Percentiles rank a stretch among this genome's conserved stretches.
These are phyloP conservation scores for Ammodytes dubius DNA, from an alignment of 2,113 vertebrate species.

Conservation along the genomic window DNA sequence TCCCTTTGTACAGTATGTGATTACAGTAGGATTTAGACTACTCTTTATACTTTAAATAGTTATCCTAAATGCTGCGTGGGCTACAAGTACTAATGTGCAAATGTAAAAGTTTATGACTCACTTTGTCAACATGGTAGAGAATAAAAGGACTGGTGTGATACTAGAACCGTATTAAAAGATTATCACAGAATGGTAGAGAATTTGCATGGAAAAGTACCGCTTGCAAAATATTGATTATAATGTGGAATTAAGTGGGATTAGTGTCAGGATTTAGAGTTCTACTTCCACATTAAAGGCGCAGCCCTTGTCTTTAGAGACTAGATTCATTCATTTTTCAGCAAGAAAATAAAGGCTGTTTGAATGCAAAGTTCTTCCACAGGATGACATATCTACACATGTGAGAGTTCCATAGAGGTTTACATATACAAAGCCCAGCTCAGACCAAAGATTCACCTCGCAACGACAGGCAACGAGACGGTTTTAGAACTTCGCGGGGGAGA, in stretches of 20 bases:
- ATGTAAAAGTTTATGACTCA: conserved; percentile 60
- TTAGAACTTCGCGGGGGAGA: no score
- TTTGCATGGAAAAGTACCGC: conserved; percentile 61
- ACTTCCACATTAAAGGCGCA: conserved; percentile 56
- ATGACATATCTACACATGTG: conserved; percentile 22
- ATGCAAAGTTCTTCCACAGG: conserved; percentile 9
- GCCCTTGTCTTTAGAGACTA: conserved; percentile 46
- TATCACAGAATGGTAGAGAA: conserved; percentile 60
- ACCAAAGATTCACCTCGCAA: no score
- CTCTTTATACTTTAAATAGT: conserved; percentile 5
- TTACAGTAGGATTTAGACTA: conserved; percentile 29
- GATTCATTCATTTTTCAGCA: conserved; percentile 59
- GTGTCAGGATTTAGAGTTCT: conserved; percentile 61
- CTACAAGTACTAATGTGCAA: not conserved
- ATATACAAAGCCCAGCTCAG: conserved; percentile 2
- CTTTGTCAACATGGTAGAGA: conserved; percentile 36
- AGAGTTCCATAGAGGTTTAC: conserved; percentile 22
- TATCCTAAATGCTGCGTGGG: conserved; percentile 4
- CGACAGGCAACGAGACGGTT: no score
- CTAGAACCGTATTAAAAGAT: conserved; percentile 76
- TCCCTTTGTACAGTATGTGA: conserved; percentile 25
- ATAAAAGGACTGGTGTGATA: conserved; percentile 36
- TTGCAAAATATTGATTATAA: conserved; percentile 69
- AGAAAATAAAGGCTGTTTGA: conserved; percentile 43
- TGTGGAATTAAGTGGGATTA: conserved; percentile 74